These are phyloP conservation scores for Drosophila eohydei DNA, from an alignment of 2,888 invertebrate species.

Conservation along the genomic window DNA sequence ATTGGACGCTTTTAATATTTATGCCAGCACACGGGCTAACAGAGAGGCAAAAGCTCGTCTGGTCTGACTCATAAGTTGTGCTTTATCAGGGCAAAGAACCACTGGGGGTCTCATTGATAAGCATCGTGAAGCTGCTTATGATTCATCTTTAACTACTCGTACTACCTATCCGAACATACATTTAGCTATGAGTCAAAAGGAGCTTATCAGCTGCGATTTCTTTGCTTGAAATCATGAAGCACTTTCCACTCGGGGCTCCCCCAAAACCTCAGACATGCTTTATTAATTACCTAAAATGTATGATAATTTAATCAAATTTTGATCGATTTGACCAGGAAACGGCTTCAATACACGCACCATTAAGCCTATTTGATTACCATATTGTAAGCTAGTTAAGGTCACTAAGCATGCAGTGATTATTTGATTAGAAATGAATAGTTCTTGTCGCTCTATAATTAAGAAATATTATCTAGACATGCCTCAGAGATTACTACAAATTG, in stretches of 20 bases:
- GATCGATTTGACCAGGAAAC: slow-evolving; percentile 5
- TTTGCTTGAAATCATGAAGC: slow-evolving; percentile 3
- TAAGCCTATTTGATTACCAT: slow-evolving; percentile 8
- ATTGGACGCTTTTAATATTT: slow-evolving; percentile 12
- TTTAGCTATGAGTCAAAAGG: slow-evolving; percentile 34
- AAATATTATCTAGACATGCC: not conserved
- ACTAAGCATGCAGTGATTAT: not conserved
- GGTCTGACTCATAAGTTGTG: slow-evolving; percentile 33
- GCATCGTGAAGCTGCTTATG: slow-evolving; percentile 1
- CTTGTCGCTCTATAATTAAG: not conserved
- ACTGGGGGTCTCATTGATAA: not conserved
- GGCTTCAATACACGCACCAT: not conserved
- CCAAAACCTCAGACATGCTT: slow-evolving; percentile 33
- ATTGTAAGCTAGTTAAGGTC: slow-evolving; percentile 7
- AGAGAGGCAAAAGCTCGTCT: slow-evolving; percentile 19
- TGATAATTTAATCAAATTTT: not conserved
- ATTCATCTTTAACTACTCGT: slow-evolving; percentile 13
- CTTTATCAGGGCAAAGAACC: not conserved
- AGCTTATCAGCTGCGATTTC: slow-evolving; percentile 6
- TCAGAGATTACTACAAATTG: not conserved
- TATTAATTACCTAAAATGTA: slow-evolving; percentile 16
- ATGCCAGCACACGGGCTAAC: not conserved
- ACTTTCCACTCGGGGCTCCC: slow-evolving; percentile 58
- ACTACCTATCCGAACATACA: not conserved
- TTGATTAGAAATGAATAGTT: not conserved